Evolutionary conservation across 2,888 invertebrate genomes (phyloP), one percentile per base, ranked within the genome.

Genomic region (Watsonalla binaria): DNA sequence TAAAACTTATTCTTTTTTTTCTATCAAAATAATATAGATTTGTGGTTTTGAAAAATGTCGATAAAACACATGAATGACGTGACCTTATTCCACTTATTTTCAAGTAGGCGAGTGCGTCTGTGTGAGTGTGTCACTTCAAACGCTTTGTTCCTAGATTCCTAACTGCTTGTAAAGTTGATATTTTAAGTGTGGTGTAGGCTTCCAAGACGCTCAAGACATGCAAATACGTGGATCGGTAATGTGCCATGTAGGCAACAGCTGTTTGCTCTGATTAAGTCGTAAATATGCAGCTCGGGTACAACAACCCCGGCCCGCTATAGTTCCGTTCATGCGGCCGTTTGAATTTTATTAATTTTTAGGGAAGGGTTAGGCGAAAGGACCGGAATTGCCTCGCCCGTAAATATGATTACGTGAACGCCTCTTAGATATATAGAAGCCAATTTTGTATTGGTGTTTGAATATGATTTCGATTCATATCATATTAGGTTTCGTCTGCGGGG

Each of bases 221-320:
- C 56, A 63, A 61, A 59, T 59, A 72, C 57, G 69, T 59, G 67
- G 61, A 39, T 49, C 65, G 71, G 72, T 76, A 73, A 75, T 72
- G 70, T 66, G 70, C 64, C 59, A 62, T 61, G 66, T 55, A 60
- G 71, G 76, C 65, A 73, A 76, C 79, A 79, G 77, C 77, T 79
- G 79, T 62, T 67, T 63, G 62, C 54, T 73, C 76, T 78, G 79
- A 80, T 80, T 78, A 78, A 77, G 73, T 68, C 68, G 77, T 80
- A 78, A 80, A 80, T 77, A 80, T 80, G 78, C 79, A 76, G 69
- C 68, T 57, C 55, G 67, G 60, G 72, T 76, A 72, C 71, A 65
- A 63, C 61, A 56, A 62, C 65, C 58, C 63, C 63, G 62, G 61
- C 53, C 58, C 53, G 33, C 58, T 60, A 68, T 71, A 67, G 68